phyloP scores from a whole-genome alignment of 2,888 invertebrate species.

The Bembecia ichneumoniformis region DNA sequence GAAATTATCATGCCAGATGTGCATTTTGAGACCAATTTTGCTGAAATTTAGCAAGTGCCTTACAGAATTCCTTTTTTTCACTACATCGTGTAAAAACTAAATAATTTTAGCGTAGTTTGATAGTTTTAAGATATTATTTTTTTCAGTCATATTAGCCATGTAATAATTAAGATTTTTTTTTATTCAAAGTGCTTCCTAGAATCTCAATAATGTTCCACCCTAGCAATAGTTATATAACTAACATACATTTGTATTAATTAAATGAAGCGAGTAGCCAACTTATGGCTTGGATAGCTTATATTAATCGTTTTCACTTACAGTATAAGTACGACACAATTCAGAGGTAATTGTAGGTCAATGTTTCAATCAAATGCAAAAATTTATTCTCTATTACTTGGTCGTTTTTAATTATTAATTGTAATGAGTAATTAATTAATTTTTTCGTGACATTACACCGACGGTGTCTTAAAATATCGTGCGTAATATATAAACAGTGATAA shows the following conservation, averaged over 20 bases:
- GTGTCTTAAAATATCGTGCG: no score
- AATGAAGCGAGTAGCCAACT: no score
- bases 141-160: conserved; percentile 36
- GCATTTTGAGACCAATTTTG: neutral
- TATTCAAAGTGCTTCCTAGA: neutral
- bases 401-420: no score
- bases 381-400: no score
- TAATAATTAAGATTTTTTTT: conserved; percentile 14
- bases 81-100: neutral
- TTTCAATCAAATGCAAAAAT: no score
- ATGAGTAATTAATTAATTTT: no score
- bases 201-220: conserved; percentile 4
- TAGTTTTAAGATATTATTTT: conserved; percentile 5
- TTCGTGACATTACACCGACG: no score
- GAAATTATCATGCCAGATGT: neutral
- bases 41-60: neutral
- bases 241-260: neutral
- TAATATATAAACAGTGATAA: no score
- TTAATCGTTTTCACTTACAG: conserved; percentile 8
- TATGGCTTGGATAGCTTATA: neutral
- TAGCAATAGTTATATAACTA: conserved; percentile 5
- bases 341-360: no score
- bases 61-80: neutral
- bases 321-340: conserved; percentile 15
- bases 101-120: neutral